phyloP scores from a whole-genome alignment of 1,140 invertebrate species.

The Trypoxylus dichotomus region DNA sequence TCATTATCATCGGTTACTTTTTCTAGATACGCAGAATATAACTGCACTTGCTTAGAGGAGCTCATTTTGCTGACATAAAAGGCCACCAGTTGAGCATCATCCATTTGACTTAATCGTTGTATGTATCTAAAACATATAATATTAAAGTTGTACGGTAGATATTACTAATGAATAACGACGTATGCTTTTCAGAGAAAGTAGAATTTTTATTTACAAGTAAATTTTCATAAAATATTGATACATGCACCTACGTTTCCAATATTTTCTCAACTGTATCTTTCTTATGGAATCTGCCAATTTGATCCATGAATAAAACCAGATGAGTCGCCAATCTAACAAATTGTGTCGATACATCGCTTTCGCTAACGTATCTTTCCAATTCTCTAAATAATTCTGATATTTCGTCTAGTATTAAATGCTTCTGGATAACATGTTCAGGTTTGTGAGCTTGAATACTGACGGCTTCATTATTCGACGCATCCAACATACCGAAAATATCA shows the following conservation, averaged over 20 bases:
- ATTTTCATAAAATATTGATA: constrained; percentile 46
- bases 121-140: constrained; percentile 54
- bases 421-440: constrained; percentile 72
- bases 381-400: constrained; percentile 63
- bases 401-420: constrained; percentile 76
- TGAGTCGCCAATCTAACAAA: constrained; percentile 82
- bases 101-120: constrained; percentile 68
- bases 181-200: too few species aligned
- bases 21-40: constrained; percentile 81
- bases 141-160: too few species aligned
- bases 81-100: constrained; percentile 78
- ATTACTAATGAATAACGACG: too few species aligned
- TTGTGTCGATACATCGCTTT: constrained; percentile 53
- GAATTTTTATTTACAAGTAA: constrained; percentile 24
- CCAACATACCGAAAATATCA: constrained; percentile 69
- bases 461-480: constrained; percentile 58
- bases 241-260: constrained; percentile 61
- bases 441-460: constrained; percentile 60
- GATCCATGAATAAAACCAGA: constrained; percentile 78
- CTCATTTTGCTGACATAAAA: constrained; percentile 81
- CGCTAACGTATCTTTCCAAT: constrained; percentile 55
- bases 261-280: constrained; percentile 69
- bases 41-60: constrained; percentile 66
- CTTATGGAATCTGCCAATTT: constrained; percentile 71
- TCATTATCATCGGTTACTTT: constrained; percentile 67